phyloP scores from a whole-genome alignment of 30 jellyfish, hydroid and myxozoan genomes.

The Cassiopea xamachana region DNA sequence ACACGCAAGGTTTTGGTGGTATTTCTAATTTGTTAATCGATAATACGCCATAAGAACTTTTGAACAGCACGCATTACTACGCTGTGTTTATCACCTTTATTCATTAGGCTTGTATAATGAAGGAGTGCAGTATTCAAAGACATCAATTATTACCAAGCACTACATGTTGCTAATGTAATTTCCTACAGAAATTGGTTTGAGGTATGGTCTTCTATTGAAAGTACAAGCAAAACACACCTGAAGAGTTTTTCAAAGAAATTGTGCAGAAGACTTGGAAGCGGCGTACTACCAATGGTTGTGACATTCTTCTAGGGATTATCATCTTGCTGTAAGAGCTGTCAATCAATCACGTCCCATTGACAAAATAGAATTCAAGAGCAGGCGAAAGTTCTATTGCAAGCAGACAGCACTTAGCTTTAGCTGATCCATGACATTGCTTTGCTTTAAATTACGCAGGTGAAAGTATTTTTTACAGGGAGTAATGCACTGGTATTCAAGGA shows the following conservation, averaged over 20 bases:
- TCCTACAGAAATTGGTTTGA: background rate
- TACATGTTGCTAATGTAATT: constrained; percentile 29
- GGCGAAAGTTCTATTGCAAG: constrained; percentile 8
- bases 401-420: constrained; percentile 9
- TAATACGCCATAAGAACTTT: background rate
- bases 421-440: background rate
- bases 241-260: background rate
- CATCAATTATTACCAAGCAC: background rate
- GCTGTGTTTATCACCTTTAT: background rate
- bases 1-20: background rate
- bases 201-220: background rate
- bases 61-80: background rate
- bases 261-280: background rate
- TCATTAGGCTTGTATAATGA: background rate
- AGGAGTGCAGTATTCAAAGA: background rate
- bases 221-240: background rate
- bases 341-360: background rate
- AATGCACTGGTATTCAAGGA: background rate
- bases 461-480: constrained; percentile 6
- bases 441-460: constrained; percentile 29
- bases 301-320: constrained; percentile 18
- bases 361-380: constrained; percentile 15
- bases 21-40: background rate
- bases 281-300: background rate
- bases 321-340: constrained; percentile 5